Base-by-base conservation (phyloP, 2,113 vertebrate species). In the Pituophis catenifer region DNA sequence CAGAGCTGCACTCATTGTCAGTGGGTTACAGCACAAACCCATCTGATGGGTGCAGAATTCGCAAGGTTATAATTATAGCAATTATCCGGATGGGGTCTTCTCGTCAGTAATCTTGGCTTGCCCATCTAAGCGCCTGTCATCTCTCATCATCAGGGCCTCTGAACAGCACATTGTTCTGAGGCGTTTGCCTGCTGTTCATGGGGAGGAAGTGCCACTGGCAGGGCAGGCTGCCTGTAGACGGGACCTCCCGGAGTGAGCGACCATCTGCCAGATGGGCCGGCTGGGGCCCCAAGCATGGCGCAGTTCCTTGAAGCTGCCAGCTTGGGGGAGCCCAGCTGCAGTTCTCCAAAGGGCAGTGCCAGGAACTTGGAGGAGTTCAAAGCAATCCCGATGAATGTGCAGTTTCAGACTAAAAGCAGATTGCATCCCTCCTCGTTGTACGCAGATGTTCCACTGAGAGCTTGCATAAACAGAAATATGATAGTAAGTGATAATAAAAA, bases 61-160 rank as follows among this genome's bases (percentile, higher is more conserved):
- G 93, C 93, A 85, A 95, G 94, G 91, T 94, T 94, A 75, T 93
- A 96, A 97, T 96, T 95, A 96, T 65, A 93, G 93, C 93, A 95
- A 96, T 95, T 91, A 97, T 94, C 95, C 93, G 95, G 94, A 95
- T 58, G 94, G 94, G 94, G 95, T 95, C 95, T 96, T 95, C 95
- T 96, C 94, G 95, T 96, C 96, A 92, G 95, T 13, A 89, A 96
- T 95, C 95, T 95, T 95, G 95, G 96, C 94, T 94, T 93, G 91
- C 1, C 89, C 91, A 44, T 81, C 94, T 62, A 87, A 55, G 50
- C 48, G 89, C 85, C 95, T 93, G 96, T 94, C 95, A 95, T 19
- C 89, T 94, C 94, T 91, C 95, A 97, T 96, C 95, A 95, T 0
- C 89, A 44, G 89, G 52, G 62, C 58, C 54, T 62, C 48, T 94